Evolutionary conservation across 2,797 vertebrate species (phyloP).

Genomic region (Oreochromis mossambicus): DNA sequence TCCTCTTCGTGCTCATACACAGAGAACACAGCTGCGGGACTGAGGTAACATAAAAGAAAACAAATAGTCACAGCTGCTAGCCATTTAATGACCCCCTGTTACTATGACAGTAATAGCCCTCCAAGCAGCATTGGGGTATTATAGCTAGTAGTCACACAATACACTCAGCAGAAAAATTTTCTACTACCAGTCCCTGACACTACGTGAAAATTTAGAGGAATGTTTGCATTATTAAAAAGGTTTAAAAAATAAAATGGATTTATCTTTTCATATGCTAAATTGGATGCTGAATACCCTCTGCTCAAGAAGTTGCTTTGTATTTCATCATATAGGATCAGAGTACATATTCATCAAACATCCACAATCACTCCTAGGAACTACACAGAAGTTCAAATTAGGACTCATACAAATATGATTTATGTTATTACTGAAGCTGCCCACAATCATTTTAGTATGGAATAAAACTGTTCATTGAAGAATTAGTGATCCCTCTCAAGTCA

Average conservation of each 20-base stretch:
- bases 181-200: background rate
- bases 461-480: background rate
- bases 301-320: conserved; percentile 22
- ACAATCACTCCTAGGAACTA: background rate
- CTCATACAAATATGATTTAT: background rate
- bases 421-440: background rate
- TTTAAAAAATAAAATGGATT: background rate
- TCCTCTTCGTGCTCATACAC: background rate
- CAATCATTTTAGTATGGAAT: background rate
- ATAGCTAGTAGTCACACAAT: conserved; percentile 35
- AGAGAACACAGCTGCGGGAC: conserved; percentile 14
- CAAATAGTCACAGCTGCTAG: conserved; percentile 53
- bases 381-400: background rate
- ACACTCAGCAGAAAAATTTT: conserved; percentile 36
- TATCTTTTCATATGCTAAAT: conserved; percentile 5
- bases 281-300: background rate
- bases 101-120: conserved; percentile 57
- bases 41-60: conserved; percentile 28
- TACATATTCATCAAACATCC: background rate
- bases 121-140: conserved; percentile 49
- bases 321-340: conserved; percentile 30
- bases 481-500: background rate
- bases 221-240: conserved; percentile 44
- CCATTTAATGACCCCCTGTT: conserved; percentile 64
- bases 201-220: conserved; percentile 21